These are phyloP conservation scores for Gallinago stenura DNA, from an alignment of 2,797 vertebrate genomes.

Conservation along the genomic window DNA sequence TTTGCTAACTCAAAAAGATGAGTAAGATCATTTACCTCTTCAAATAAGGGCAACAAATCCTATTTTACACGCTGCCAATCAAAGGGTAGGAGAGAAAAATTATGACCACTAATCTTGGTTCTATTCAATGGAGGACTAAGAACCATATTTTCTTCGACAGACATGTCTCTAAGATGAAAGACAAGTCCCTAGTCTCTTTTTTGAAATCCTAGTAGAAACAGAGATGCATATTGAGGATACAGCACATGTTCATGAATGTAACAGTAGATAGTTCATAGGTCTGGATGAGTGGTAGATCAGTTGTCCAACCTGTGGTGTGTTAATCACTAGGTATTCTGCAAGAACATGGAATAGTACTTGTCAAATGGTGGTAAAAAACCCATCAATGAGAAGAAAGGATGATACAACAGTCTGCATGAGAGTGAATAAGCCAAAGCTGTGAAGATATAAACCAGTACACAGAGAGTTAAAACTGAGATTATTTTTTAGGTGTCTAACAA, in stretches of 20 bases:
- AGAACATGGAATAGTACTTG: background rate
- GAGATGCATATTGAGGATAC: background rate
- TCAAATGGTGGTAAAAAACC: background rate
- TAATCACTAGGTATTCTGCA: background rate
- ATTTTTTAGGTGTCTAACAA: background rate
- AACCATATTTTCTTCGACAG: background rate
- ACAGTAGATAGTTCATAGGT: background rate
- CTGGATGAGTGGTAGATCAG: background rate
- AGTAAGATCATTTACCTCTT: background rate
- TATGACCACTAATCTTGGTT: background rate
- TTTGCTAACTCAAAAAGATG: background rate
- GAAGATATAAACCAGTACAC: background rate
- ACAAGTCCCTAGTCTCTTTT: background rate
- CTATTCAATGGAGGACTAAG: background rate
- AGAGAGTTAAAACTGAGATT: background rate
- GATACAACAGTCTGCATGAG: background rate
- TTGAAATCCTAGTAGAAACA: background rate
- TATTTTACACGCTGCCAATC: background rate
- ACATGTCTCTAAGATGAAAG: background rate
- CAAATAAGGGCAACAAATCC: background rate
- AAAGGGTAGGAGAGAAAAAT: background rate
- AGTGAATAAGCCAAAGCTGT: background rate
- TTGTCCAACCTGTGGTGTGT: background rate
- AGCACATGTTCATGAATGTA: background rate
- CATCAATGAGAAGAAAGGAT: background rate